phyloP scores from a whole-genome alignment of 2,113 vertebrate species.

The Pteropus alecto region DNA sequence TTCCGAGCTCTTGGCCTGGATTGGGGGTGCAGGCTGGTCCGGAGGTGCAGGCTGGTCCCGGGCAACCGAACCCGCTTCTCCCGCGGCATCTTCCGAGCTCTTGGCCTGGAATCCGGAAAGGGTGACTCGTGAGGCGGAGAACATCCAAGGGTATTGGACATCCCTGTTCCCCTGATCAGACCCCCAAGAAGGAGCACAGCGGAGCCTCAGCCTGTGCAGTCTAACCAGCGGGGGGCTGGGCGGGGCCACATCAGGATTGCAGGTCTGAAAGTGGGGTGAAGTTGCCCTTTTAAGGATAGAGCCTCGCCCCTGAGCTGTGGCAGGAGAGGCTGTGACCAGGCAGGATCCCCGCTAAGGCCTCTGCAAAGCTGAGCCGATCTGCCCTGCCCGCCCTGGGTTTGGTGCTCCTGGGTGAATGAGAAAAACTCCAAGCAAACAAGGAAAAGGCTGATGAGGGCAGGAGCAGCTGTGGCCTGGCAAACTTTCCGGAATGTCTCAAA shows the following conservation, averaged over 20 bases:
- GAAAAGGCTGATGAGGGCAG: neutral
- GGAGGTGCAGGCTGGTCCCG: neutral
- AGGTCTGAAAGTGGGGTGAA: neutral
- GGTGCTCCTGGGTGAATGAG: neutral
- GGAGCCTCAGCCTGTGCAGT: too few species aligned
- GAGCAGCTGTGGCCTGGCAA: neutral
- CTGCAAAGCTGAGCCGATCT: neutral
- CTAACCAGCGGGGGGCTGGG: fast-evolving
- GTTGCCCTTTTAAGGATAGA: neutral
- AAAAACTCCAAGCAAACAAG: neutral
- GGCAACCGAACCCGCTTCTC: neutral
- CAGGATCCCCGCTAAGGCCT: neutral
- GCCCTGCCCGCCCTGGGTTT: neutral
- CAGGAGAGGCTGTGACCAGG: neutral
- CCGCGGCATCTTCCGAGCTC: neutral
- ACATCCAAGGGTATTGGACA: neutral
- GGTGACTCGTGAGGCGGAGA: neutral
- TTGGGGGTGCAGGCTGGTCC: too few species aligned
- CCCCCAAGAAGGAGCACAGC: neutral
- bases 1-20: too few species aligned
- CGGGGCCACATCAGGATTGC: fast-evolving
- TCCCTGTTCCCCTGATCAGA: neutral
- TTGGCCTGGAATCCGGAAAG: constrained; percentile 63
- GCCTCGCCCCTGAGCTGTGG: fast-evolving
- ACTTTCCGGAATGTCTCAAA: neutral